Evolutionary conservation across 2,113 vertebrate species (phyloP), one percentile per base, ranked within the genome.

Genomic region (Sebastes fasciatus): DNA sequence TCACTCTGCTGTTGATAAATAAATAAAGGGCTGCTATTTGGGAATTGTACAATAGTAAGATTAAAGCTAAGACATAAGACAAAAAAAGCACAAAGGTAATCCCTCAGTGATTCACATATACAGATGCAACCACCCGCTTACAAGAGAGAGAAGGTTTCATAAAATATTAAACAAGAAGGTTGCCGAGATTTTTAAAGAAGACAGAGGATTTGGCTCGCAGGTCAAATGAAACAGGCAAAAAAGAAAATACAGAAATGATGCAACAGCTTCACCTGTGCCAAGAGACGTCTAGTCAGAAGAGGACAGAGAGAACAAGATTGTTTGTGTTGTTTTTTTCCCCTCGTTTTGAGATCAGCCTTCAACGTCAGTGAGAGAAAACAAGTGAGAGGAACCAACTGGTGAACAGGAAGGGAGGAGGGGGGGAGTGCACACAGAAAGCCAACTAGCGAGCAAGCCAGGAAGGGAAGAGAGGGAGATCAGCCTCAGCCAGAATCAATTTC

Each of bases 401-500:
- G 52, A 76, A 43, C 14, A 2, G 70, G 86, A 84, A 45, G 34
- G 52, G 21, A 67, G 57, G 61, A 49, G 57, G 23, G 73, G 2
- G 17, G 34, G 43, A 63, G 68, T 60, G 74, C 64, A 80, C 67
- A 60, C 42, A 19, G 78, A 62, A 43, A 65, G 77, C 46, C 21
- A 21, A 71, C 23, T 57, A 45, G 58, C 60, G 11, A 82, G 81
- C 52, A 7, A 54, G 78, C 69, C 69, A 70, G 68, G 49, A 46
- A 66, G 74, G 42, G 54, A 87, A 52, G 77, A 62, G 73, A 64
- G 86, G 83, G 76, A 90, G 88, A 89, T 87, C 89, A 76, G 75
- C 79, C 85, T 80, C 79, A 84, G 91, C 90, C 88, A 93, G 89
- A 94, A 93, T 93, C 93, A 94, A 94, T 94, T 93, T 91, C 85